phyloP scores from a whole-genome alignment of 2,113 vertebrate genomes.

The Abramis brama region DNA sequence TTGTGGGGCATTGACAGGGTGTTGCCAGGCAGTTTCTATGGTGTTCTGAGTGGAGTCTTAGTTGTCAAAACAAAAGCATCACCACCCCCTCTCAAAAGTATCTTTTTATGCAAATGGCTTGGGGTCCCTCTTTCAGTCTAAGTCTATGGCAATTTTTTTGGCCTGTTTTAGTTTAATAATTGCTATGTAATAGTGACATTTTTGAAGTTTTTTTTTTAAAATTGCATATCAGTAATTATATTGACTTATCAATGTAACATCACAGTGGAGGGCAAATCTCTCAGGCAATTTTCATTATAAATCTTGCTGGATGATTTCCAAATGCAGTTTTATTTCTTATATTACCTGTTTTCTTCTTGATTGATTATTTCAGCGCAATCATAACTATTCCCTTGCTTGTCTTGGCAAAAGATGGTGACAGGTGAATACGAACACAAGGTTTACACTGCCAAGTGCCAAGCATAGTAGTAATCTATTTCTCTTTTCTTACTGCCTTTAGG shows the following conservation, averaged over 20 bases:
- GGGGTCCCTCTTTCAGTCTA: background rate
- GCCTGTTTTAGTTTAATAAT: background rate
- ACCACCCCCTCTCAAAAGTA: background rate
- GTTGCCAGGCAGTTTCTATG: background rate
- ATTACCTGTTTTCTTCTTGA: background rate
- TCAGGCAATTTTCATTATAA: background rate
- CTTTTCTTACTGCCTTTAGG: background rate
- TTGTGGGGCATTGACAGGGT: background rate
- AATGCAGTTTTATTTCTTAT: background rate
- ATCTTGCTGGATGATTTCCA: background rate
- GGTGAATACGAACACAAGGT: background rate
- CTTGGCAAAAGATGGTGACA: background rate
- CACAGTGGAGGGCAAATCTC: background rate
- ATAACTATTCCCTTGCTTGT: background rate
- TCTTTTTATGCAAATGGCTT: background rate
- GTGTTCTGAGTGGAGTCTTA: no score
- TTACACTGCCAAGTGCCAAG: background rate
- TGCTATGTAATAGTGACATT: background rate
- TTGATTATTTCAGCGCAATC: background rate
- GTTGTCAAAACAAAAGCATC: background rate
- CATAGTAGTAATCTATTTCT: background rate
- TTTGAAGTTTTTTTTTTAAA: background rate
- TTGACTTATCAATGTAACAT: background rate
- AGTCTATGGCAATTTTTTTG: background rate
- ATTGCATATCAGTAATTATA: background rate